Percentiles rank a stretch among this genome's conserved stretches.
These are phyloP conservation scores for Bellardia bayeri DNA, from an alignment of 2,888 invertebrate genomes.

Conservation along the genomic window DNA sequence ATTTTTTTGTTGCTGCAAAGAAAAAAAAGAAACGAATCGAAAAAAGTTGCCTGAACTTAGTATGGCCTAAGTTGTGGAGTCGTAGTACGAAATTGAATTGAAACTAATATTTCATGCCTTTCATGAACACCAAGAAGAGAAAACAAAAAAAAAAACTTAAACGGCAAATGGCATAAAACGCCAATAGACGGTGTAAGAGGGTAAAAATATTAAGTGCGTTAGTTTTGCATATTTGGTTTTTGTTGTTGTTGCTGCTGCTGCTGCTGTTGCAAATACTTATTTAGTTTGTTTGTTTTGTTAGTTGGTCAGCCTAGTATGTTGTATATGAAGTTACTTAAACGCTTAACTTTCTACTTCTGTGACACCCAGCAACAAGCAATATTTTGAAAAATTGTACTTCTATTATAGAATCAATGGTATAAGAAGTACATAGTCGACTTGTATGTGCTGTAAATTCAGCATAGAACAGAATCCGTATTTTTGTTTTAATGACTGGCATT, in stretches of 20 bases:
- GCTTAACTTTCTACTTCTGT: conserved; percentile 51
- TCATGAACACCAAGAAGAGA: conserved; percentile 52
- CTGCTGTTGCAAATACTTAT: conserved; percentile 25
- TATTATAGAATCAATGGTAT: not conserved
- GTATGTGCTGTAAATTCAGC: not conserved
- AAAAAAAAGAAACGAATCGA: not conserved
- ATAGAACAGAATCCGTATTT: too few relatives aligned
- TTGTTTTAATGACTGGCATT: too few relatives aligned
- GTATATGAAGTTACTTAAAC: conserved; percentile 54
- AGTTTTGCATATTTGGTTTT: conserved; percentile 40
- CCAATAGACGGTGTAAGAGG: conserved; percentile 43
- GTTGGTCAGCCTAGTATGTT: conserved; percentile 52
- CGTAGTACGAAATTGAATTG: conserved; percentile 50
- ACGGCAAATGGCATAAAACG: conserved; percentile 37
- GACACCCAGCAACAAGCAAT: conserved; percentile 64
- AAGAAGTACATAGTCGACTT: not conserved
- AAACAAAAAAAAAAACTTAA: not conserved
- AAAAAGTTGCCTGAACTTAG: conserved; percentile 43
- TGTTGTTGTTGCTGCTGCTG: not conserved
- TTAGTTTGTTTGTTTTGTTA: conserved; percentile 46
- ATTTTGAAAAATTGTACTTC: not conserved
- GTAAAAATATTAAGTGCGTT: conserved; percentile 61
- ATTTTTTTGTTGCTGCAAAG: conserved; percentile 6
- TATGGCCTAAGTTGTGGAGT: conserved; percentile 52
- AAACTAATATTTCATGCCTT: conserved; percentile 66